Evolutionary conservation across 1,140 invertebrate species (phyloP), one percentile per base, ranked within the genome.

Genomic region (Aphis craccivora): DNA sequence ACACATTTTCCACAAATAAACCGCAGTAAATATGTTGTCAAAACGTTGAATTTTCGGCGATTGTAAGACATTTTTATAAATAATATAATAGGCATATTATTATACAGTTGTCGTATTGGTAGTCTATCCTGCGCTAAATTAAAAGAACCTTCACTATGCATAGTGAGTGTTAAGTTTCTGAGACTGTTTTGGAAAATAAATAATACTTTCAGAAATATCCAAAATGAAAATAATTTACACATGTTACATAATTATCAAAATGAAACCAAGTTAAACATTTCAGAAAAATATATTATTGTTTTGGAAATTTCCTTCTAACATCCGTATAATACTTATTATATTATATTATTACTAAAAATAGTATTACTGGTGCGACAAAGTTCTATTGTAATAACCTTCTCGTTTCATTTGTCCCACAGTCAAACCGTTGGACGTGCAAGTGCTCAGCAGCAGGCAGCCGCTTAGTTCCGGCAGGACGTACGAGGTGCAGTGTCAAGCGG

Each of bases 381-480:
- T n/a, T 76, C 14, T 76, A 18, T 76, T 76, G 14, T 76, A n/a
- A 76, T 76, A n/a, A n/a, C 30, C 60, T 5, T 18, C 4, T 48
- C 4, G 18, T 87, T 87, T 87, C 8, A n/a, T 55, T 35, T 55
- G 86, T 37, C 8, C 51, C 40, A 88, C 96, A 98, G 98, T 98
- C 94, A 96, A 97, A 93, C 98, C 98, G 35, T 94, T 98, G 91
- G 96, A 96, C 90, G 97, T 98, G 86, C 96, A 97, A 94, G 98
- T 98, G 94, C 95, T 97, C 93, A 97, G 96, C 94, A 97, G 96
- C 94, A 97, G 97, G 94, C 96, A 98, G 94, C 97, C 98, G 0
- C 96, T 98, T 43, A 98, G 98, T 43, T 97, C 98, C 2, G 97
- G 97, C 94, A 96, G 97, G 90, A 96, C 97, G 40, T 98, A 98